Conservation (phyloP, 2,113 vertebrate species). For the Mungos mungo region DNA sequence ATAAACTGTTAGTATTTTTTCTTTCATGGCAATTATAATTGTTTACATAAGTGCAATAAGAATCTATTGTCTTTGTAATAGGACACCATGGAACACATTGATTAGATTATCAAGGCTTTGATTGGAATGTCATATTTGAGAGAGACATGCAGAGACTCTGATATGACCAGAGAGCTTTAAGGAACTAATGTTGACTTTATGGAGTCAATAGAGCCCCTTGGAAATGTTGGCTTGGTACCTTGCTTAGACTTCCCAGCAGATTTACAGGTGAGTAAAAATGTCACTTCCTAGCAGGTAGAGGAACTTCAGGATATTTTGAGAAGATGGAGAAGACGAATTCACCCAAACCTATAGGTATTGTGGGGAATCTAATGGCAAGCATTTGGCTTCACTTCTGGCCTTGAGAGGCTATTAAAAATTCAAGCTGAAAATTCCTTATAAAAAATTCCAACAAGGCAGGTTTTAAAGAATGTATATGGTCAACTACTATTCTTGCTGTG, state of each 20-base stretch:
- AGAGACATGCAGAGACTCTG: not conserved
- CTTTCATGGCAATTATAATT: not conserved
- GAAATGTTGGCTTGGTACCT: not conserved
- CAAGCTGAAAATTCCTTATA: not conserved
- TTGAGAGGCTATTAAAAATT: not conserved
- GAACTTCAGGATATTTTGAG: not conserved
- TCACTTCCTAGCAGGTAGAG: not conserved
- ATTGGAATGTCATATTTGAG: not conserved
- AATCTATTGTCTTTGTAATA: not conserved
- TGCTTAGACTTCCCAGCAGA: not conserved
- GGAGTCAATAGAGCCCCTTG: not conserved
- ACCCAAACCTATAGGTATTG: not conserved
- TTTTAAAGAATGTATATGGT: not conserved
- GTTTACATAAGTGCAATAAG: not conserved
- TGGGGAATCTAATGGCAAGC: not conserved
- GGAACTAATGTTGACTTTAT: not conserved
- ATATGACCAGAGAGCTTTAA: not conserved
- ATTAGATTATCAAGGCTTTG: not conserved
- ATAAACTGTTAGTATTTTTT: not conserved
- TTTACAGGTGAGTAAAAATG: not conserved
- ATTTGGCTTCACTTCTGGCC: not conserved
- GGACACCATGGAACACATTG: not conserved
- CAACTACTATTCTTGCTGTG: not conserved
- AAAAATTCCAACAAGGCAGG: not conserved
- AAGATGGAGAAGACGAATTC: not conserved